Base-by-base conservation (phyloP, 35 echinoderm and acorn worm species). In the Eucidaris tribuloides region DNA sequence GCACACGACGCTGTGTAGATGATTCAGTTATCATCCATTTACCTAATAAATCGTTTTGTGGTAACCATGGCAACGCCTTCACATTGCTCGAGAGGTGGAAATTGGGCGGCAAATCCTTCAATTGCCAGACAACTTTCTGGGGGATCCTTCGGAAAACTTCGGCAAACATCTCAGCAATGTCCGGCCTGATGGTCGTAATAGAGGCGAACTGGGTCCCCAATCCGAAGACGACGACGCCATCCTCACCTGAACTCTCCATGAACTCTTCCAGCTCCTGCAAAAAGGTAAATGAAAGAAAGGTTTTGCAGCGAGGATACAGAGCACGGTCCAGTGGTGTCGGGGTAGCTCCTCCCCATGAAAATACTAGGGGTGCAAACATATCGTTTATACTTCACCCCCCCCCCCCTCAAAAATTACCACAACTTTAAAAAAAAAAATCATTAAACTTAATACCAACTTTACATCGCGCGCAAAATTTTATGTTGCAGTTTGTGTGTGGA, bases 31-130 rank as follows among this genome's bases (percentile, higher is more conserved):
- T 61, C 9, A 15, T 64, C 2, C 13, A 44, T 65, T 61, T 64
- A 91, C 89, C 89, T 38, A 91, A 58, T 0, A 91, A 5, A 71
- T 91, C 89, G 68, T 91, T 91, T 74, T 91, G 89, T 33, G 89
- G 89, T 19, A 91, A 35, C 58, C 82, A 85, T 45, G 76, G 57
- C 28, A 78, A n/a, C 4, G 84, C 27, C 59, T 79, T 78, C 34
- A 82, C 84, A 40, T 91, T 91, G 15, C 79, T 35, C 35, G 81
- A 72, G 9, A 91, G 28, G 25, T 74, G 60, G 4, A 43, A 50
- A 14, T 64, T 82, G n/a, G n/a, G n/a, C 64, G 64, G 45, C 18
- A 23, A 36, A n/a, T 64, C 83, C 18, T 76, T 49, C 42, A 71
- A 55, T 42, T 61, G 42, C 62, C 62, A 74, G 25, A 85, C 39